Percentiles rank a stretch among this genome's conserved stretches.
phyloP scores from a whole-genome alignment of 2,113 vertebrate genomes.

The Bambusicola thoracicus region DNA sequence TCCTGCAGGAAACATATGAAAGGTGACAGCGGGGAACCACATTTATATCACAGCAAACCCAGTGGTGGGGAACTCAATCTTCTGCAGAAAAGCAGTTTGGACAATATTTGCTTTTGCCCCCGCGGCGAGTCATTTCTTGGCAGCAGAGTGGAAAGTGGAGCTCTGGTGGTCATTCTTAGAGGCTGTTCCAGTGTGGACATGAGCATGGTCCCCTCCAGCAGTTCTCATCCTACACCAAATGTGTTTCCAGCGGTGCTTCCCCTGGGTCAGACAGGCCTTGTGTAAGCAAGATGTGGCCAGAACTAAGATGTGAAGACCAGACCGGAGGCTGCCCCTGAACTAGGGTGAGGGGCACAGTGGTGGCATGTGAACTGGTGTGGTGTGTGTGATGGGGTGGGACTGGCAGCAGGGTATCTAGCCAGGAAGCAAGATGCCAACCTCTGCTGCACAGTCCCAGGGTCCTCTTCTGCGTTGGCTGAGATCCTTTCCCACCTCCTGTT shows the following conservation, averaged over 20 bases:
- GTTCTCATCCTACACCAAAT: background rate
- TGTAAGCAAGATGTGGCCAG: background rate
- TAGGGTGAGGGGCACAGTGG: accelerated
- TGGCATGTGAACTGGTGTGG: background rate
- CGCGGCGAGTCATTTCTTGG: background rate
- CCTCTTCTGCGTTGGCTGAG: background rate
- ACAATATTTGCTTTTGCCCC: background rate
- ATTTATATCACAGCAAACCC: background rate
- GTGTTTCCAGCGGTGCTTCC: accelerated
- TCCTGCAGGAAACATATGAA: background rate
- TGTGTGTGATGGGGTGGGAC: background rate
- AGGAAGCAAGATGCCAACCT: background rate
- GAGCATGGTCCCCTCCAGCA: background rate
- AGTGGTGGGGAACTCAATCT: background rate
- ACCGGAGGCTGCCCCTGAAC: background rate
- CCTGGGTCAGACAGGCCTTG: background rate
- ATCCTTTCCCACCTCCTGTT: background rate
- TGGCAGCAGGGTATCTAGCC: background rate
- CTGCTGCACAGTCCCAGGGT: background rate
- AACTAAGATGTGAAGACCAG: background rate
- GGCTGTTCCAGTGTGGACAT: background rate
- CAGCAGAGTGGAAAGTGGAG: background rate
- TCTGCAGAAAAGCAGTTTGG: background rate
- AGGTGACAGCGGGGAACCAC: background rate
- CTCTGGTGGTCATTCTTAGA: background rate